Conservation (phyloP, 1,140 invertebrate genomes). For the Macrobrachium nipponense region DNA sequence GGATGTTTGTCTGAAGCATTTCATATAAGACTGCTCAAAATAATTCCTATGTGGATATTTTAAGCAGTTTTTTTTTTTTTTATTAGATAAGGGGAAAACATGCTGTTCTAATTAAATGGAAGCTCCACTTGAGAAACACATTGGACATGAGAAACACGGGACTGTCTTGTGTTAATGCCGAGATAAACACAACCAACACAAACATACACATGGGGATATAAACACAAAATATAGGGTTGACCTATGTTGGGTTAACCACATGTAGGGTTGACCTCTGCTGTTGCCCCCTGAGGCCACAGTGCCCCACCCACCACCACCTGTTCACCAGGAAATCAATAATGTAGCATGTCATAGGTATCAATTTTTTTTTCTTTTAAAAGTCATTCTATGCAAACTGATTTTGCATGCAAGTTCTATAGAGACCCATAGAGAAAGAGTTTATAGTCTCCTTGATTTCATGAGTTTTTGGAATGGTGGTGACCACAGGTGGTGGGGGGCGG, state of each 20-base stretch:
- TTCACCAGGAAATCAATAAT: background rate
- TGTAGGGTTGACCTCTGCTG: slow-evolving; percentile 44
- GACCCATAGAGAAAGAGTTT: too few relatives aligned
- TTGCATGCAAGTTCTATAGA: too few relatives aligned
- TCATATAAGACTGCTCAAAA: slow-evolving; percentile 9
- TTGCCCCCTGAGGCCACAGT: slow-evolving; percentile 37
- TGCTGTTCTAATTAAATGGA: slow-evolving; percentile 23
- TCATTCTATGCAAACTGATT: too few relatives aligned
- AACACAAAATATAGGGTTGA: slow-evolving; percentile 49
- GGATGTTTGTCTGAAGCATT: slow-evolving; percentile 40
- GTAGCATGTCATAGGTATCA: background rate
- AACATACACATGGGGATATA: slow-evolving; percentile 39
- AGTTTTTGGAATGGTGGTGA: too few relatives aligned
- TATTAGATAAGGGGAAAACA: background rate
- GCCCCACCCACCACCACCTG: slow-evolving; percentile 43
- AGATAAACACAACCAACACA: slow-evolving; percentile 46
- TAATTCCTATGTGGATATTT: too few relatives aligned
- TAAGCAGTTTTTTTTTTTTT: too few relatives aligned
- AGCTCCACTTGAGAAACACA: slow-evolving; percentile 59
- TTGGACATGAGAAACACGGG: slow-evolving; percentile 52
- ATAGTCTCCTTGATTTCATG: too few relatives aligned
- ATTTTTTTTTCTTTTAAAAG: too few relatives aligned
- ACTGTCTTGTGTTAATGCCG: slow-evolving; percentile 48
- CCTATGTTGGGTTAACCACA: slow-evolving; percentile 35
- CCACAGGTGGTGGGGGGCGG: background rate